phyloP scores from a whole-genome alignment of 2,888 invertebrate genomes.

The Oscheius sp. region DNA sequence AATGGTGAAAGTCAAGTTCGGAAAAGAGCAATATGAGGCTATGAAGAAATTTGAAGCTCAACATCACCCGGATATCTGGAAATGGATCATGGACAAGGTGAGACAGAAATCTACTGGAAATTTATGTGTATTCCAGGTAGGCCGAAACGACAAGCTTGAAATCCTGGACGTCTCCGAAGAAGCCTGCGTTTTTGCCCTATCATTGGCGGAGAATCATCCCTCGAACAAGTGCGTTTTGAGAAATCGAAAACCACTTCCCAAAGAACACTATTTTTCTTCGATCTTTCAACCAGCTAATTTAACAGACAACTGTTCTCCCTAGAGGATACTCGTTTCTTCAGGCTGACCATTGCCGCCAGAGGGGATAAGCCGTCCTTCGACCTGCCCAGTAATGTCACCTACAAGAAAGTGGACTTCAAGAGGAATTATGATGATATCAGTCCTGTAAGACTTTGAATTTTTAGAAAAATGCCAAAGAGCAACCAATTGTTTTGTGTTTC shows the following conservation, averaged over 20 bases:
- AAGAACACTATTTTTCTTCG: background rate
- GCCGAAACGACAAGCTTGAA: constrained; percentile 49
- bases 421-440: constrained; percentile 32
- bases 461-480: background rate
- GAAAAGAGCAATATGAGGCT: constrained; percentile 57
- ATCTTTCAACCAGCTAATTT: background rate
- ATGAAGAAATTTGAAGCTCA: constrained; percentile 59
- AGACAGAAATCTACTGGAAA: background rate
- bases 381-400: constrained; percentile 53
- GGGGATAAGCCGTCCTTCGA: constrained; percentile 54
- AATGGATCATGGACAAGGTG: constrained; percentile 61
- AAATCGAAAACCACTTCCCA: constrained; percentile 11
- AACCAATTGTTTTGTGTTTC: background rate
- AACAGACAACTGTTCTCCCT: background rate
- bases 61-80: constrained; percentile 63
- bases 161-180: constrained; percentile 64
- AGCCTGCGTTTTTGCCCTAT: constrained; percentile 57
- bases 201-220: constrained; percentile 58
- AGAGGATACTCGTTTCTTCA: constrained; percentile 27
- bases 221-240: constrained; percentile 48
- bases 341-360: constrained; percentile 46
- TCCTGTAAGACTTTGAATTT: background rate
- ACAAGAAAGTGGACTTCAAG: constrained; percentile 51
- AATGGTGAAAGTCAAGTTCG: constrained; percentile 53
- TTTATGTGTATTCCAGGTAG: constrained; percentile 42